Percentiles rank a stretch among this genome's conserved stretches.
Conservation (phyloP, 2,797 vertebrate species). For the Notamacropus eugenii region DNA sequence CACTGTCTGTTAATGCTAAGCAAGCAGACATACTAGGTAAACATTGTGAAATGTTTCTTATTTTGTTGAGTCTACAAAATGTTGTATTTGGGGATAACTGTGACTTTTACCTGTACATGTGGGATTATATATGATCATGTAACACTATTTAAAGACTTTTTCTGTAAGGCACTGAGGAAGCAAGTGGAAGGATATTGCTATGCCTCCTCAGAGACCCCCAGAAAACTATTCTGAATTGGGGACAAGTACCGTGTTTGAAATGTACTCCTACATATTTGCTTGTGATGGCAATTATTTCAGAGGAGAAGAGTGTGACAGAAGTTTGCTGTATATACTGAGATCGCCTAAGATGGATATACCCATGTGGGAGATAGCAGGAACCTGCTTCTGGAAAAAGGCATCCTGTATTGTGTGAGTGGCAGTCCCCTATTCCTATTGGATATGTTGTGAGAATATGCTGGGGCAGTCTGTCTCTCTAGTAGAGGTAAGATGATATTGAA, state of each 20-base stretch:
- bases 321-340: neutral
- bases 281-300: neutral
- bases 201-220: neutral
- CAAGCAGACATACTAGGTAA: neutral
- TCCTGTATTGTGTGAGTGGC: neutral
- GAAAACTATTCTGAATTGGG: neutral
- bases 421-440: neutral
- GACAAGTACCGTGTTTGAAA: neutral
- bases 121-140: neutral
- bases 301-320: neutral
- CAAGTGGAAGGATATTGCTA: neutral
- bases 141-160: neutral
- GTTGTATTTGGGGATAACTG: neutral
- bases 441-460: neutral
- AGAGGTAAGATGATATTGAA: neutral
- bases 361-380: neutral
- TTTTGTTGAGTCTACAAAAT: neutral
- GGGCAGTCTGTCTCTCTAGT: neutral
- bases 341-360: neutral
- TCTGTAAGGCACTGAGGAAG: neutral
- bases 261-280: neutral
- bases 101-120: neutral
- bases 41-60: neutral
- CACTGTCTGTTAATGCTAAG: neutral
- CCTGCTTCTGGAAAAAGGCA: neutral